phyloP scores from a whole-genome alignment of 2,888 invertebrate species.

The Neocrepidodera transversa region DNA sequence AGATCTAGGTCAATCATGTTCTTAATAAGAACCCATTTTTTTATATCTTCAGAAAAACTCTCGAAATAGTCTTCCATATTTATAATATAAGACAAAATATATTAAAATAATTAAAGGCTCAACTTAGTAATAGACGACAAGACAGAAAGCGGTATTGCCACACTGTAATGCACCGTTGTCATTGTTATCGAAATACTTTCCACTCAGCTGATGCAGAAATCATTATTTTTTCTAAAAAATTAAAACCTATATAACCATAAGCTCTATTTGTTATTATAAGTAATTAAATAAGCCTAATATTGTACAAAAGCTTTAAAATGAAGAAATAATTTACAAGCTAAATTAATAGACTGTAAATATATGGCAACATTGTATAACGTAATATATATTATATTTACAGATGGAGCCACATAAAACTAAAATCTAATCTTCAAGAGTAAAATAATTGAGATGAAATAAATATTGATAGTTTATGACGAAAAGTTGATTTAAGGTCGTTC shows the following conservation, averaged over 20 bases:
- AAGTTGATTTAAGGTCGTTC: too few species aligned
- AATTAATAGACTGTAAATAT: neutral
- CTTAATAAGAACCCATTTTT: constrained; percentile 40
- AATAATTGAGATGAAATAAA: too few species aligned
- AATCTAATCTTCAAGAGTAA: too few species aligned
- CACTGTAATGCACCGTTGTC: constrained; percentile 11
- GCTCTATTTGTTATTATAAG: neutral
- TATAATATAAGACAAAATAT: constrained; percentile 24
- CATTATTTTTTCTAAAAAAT: neutral
- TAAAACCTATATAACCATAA: neutral
- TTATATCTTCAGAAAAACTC: constrained; percentile 40
- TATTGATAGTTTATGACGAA: too few species aligned
- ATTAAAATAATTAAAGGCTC: constrained; percentile 23
- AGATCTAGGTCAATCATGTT: constrained; percentile 38
- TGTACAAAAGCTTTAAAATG: neutral
- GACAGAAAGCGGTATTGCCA: constrained; percentile 18
- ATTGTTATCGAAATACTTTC: constrained; percentile 1
- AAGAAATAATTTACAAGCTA: neutral
- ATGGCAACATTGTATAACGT: neutral
- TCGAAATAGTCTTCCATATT: constrained; percentile 41
- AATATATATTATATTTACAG: neutral
- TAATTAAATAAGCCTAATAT: neutral
- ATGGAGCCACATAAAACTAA: neutral
- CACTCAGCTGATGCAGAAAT: constrained; percentile 3
- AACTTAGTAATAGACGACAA: constrained; percentile 20